Evolutionary conservation across 2,113 vertebrate genomes (phyloP).

Genomic region (Catharus minimus): DNA sequence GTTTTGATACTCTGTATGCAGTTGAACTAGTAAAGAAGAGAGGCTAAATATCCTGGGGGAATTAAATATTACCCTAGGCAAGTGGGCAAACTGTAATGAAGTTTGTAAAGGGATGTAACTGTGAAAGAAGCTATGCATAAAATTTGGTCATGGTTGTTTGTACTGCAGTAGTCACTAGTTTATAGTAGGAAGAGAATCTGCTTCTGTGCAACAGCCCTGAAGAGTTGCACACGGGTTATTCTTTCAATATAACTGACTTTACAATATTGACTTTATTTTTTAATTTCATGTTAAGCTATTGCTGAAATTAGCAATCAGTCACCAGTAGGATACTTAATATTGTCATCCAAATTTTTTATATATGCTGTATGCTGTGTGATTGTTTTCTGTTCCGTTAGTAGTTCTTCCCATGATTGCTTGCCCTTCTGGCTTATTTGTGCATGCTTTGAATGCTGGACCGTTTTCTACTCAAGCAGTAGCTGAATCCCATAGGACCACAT

Average conservation of each 20-base stretch:
- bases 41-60: neutral
- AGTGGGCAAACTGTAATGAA: neutral
- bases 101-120: neutral
- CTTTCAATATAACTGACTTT: neutral
- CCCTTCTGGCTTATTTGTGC: neutral
- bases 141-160: neutral
- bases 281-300: neutral
- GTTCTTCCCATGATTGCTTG: neutral
- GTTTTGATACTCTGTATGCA: neutral
- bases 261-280: neutral
- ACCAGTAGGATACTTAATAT: neutral
- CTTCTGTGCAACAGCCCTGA: neutral
- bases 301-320: neutral
- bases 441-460: neutral
- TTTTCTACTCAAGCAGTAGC: neutral
- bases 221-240: neutral
- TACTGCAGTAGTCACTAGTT: neutral
- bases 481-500: neutral
- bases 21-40: neutral
- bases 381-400: neutral
- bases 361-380: neutral
- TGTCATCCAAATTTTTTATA: neutral
- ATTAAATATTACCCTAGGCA: neutral
- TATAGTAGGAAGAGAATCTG: neutral
- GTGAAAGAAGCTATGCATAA: neutral